A percentile compares a stretch with the other conserved stretches of the same genome.
These are phyloP conservation scores for Tiliacea citrago DNA, from an alignment of 2,888 invertebrate genomes.

Conservation along the genomic window DNA sequence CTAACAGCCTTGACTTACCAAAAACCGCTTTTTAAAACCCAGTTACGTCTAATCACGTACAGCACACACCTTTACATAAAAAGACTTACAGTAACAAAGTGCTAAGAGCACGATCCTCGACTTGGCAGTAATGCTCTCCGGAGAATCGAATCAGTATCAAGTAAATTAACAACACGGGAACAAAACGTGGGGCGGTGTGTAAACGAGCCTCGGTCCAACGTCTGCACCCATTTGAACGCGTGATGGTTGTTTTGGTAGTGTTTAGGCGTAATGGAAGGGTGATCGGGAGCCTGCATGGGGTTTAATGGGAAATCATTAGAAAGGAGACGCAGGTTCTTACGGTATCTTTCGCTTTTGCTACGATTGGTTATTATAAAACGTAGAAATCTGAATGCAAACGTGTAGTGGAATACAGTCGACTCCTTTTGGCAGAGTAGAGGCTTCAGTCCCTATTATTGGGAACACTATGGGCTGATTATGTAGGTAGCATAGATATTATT, in stretches of 20 bases:
- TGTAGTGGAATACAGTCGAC: no score
- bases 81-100: slow-evolving; percentile 24
- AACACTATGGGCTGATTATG: no score
- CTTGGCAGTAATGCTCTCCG: slow-evolving; percentile 46
- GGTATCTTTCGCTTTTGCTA: neutral
- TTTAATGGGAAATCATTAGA: slow-evolving; percentile 7
- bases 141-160: slow-evolving; percentile 69
- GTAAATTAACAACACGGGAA: slow-evolving; percentile 58
- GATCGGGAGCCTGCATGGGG: neutral
- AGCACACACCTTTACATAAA: slow-evolving; percentile 4
- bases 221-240: slow-evolving; percentile 45
- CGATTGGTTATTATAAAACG: neutral
- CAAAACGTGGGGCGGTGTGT: slow-evolving; percentile 25
- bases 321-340: neutral
- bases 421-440: no score
- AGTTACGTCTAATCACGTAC: neutral
- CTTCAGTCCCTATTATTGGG: no score
- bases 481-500: no score
- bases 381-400: no score
- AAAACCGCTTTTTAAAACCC: neutral
- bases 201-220: slow-evolving; percentile 35
- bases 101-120: slow-evolving; percentile 38
- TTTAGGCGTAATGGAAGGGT: neutral
- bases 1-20: slow-evolving; percentile 1
- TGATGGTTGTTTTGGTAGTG: slow-evolving; percentile 21